These are phyloP conservation scores for Brienomyrus longianalis DNA, from an alignment of 2,113 vertebrate genomes.

Conservation along the genomic window DNA sequence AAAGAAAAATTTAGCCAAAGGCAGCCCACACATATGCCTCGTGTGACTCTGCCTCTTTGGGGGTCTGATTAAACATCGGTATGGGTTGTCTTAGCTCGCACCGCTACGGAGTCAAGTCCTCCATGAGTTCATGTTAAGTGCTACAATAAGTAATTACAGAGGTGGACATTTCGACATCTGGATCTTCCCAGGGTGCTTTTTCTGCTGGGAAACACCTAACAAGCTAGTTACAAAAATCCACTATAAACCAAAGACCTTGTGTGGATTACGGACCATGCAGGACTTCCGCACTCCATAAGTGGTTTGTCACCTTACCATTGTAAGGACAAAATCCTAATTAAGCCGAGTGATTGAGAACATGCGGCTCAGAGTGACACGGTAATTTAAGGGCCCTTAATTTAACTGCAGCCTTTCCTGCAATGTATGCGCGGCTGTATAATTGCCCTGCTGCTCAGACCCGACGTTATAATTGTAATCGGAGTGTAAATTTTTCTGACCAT, in stretches of 20 bases:
- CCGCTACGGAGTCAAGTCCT: background rate
- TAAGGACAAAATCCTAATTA: slow-evolving; percentile 15
- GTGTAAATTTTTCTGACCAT: slow-evolving; percentile 7
- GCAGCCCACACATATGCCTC: background rate
- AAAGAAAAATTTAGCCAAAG: background rate
- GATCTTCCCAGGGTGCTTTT: background rate
- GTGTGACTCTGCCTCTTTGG: background rate
- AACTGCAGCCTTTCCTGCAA: background rate
- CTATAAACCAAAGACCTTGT: background rate
- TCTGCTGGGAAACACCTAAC: background rate
- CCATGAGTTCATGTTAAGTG: background rate
- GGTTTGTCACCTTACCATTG: background rate
- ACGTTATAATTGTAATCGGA: slow-evolving; percentile 11
- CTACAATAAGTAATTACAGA: background rate
- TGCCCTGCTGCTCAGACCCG: background rate
- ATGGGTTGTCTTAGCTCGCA: background rate
- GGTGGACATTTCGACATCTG: background rate
- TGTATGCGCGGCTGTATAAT: background rate
- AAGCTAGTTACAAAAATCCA: background rate
- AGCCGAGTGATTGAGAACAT: slow-evolving; percentile 19
- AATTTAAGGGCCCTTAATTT: slow-evolving; percentile 8
- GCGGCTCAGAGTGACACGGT: background rate
- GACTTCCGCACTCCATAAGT: background rate
- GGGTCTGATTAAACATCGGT: background rate
- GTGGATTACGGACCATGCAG: background rate